Conservation (phyloP, 1,140 invertebrate genomes). For the Brachionus rotundiformis region DNA sequence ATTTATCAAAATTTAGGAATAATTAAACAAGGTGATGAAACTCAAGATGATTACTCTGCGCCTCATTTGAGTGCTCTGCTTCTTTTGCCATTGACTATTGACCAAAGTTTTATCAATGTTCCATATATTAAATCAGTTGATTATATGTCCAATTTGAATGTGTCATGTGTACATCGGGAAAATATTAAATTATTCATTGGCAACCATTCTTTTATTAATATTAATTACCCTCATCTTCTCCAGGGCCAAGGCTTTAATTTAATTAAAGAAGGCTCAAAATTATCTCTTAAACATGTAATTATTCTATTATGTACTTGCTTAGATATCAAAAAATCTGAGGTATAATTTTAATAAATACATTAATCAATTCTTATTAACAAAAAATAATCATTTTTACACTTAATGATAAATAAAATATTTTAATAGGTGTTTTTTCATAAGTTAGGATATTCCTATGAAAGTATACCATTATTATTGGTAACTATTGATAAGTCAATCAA, state of each 20-base stretch:
- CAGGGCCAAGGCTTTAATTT: background rate
- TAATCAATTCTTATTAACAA: background rate
- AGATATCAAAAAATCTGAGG: conserved; percentile 13
- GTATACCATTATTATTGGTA: too few relatives aligned
- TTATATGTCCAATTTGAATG: conserved; percentile 24
- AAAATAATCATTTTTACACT: background rate
- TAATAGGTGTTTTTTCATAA: too few relatives aligned
- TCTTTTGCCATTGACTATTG: background rate
- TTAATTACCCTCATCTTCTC: conserved; percentile 6
- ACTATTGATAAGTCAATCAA: too few relatives aligned
- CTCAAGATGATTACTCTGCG: background rate
- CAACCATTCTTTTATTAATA: conserved; percentile 6
- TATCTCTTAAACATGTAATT: background rate
- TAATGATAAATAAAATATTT: too few relatives aligned
- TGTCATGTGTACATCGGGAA: background rate
- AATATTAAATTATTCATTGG: conserved; percentile 1
- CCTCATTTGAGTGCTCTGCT: background rate
- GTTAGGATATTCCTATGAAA: too few relatives aligned
- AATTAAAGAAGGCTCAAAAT: background rate
- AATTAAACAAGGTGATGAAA: background rate
- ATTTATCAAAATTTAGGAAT: conserved; percentile 9
- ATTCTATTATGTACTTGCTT: conserved; percentile 11
- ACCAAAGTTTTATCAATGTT: conserved; percentile 1
- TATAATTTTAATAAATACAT: background rate
- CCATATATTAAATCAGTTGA: background rate